Conservation (phyloP, 2,113 vertebrate species). For the Cryptotis parvus region DNA sequence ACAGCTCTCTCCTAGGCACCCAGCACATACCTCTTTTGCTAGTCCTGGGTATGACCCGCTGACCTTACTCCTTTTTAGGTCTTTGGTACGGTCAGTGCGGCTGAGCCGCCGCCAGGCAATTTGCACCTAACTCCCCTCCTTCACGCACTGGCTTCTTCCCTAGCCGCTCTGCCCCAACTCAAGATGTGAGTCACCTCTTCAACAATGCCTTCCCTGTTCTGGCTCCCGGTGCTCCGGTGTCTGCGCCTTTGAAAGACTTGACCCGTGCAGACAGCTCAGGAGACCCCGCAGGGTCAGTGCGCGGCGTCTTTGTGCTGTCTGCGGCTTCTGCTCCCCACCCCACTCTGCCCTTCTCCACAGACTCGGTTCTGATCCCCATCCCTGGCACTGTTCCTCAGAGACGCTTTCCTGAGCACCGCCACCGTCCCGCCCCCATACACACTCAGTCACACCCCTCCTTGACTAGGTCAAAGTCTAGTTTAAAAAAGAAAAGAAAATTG, state of each 20-base stretch:
- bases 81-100: neutral
- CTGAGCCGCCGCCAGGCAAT: neutral
- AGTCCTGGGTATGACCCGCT: neutral
- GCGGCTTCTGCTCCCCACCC: accelerated
- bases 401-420: neutral
- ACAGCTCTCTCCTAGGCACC: neutral
- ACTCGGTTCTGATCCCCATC: neutral
- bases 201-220: conserved; percentile 8
- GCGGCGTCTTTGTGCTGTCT: no score
- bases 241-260: neutral
- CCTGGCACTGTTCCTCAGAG: neutral
- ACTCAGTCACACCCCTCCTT: conserved; percentile 6
- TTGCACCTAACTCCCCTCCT: neutral
- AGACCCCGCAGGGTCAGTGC: neutral
- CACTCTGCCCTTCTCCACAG: neutral
- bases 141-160: conserved; percentile 24
- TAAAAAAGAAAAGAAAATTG: neutral
- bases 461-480: neutral
- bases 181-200: conserved; percentile 46
- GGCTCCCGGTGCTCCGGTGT: neutral
- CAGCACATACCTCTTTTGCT: neutral
- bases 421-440: no score
- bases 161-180: conserved; percentile 24
- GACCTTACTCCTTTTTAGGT: neutral
- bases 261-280: neutral